Evolutionary conservation across 2,113 vertebrate species (phyloP).

Genomic region (Macrotus californicus): DNA sequence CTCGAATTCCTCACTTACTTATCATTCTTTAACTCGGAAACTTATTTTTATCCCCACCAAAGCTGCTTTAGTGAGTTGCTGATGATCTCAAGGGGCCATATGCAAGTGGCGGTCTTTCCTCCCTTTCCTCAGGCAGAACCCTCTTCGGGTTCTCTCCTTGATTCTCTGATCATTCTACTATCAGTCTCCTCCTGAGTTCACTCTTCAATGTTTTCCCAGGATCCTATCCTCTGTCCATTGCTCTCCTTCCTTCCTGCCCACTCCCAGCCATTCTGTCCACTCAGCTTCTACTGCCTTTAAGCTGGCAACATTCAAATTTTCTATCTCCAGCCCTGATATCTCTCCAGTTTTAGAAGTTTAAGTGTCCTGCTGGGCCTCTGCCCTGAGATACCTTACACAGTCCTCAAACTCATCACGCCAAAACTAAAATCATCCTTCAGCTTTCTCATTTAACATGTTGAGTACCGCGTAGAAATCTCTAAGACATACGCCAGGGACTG

Average conservation of each 20-base stretch:
- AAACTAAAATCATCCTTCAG: not conserved
- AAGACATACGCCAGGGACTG: too few species aligned
- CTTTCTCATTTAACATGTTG: conserved; percentile 23
- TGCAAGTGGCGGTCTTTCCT: not conserved
- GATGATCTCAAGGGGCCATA: not conserved
- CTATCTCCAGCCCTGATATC: not conserved
- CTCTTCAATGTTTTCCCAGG: not conserved
- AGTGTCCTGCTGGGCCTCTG: not conserved
- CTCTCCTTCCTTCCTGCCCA: not conserved
- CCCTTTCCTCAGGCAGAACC: not conserved
- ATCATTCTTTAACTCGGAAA: not conserved
- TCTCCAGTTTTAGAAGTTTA: not conserved
- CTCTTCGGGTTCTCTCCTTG: not conserved
- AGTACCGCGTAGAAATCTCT: too few species aligned
- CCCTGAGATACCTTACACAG: not conserved
- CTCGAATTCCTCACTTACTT: not conserved
- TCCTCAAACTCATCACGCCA: not conserved
- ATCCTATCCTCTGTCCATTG: not conserved
- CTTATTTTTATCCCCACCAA: not conserved
- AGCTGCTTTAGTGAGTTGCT: not conserved
- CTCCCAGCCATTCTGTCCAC: not conserved
- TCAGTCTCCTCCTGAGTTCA: not conserved
- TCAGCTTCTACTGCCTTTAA: not conserved
- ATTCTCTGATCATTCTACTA: not conserved
- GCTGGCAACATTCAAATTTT: not conserved